Evolutionary conservation across 1,140 invertebrate genomes (phyloP), one percentile per base, ranked within the genome.

Genomic region (Arctopsyche grandis): DNA sequence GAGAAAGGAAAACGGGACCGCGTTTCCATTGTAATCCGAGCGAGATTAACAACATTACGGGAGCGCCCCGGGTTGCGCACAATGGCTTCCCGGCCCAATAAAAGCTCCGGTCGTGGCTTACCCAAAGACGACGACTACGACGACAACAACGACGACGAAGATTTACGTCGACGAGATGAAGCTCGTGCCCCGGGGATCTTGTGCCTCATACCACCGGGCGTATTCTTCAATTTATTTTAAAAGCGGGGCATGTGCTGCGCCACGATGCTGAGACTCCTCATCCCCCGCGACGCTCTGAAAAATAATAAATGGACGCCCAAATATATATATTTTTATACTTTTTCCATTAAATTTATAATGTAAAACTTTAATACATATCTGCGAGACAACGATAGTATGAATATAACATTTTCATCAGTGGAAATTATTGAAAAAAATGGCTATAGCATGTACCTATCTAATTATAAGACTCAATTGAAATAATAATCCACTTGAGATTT

Each of bases 221-320:
- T 75, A 52, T 79, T 79, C 74, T 81, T 76, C 77, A 77, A 79
- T 79, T 81, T 79, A 79, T 79, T 82, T 82, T 82, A 77, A 82
- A 82, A 82, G 81, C 79, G 70, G 77, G 74, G 79, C 79, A 80
- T 82, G 81, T 79, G 81, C 77, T 52, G 21, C 24, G 24, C 24
- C 38, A 74, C 19, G 24, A 16, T 14, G 19, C 38, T 24, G 70
- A 38, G 48, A 48, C 44, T 9, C 70, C 46, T 4, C 5, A 1
- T 1, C 69, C 24, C 12, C 21, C 29, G 69, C 7, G 48, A 12
- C 48, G 48, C 48, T 12, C 48, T 52, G 16, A 16, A 16, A 16
- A 52, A 52, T 16, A 52, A 52, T 52, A 52, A 52, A 16, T 52
- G 48, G 48, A 5, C 12, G 48, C 48, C 48, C 3, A 52, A 52